phyloP scores from a whole-genome alignment of 2,113 vertebrate species.

The Boleophthalmus pectinirostris region DNA sequence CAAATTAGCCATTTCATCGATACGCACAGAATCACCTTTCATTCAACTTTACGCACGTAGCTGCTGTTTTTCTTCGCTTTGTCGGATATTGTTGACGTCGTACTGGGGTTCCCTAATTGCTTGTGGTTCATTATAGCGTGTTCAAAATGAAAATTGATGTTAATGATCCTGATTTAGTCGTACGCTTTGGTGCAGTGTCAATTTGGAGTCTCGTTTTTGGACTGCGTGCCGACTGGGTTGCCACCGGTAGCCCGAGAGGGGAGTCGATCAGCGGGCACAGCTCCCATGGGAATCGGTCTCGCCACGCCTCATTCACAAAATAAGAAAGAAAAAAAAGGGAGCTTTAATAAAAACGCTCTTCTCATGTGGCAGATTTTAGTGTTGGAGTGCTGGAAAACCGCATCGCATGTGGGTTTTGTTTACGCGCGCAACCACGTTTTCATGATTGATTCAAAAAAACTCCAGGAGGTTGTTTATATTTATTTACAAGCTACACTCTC shows the following conservation, averaged over 20 bases:
- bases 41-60: conserved; percentile 7
- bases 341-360: neutral
- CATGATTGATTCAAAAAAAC: neutral
- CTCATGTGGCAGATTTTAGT: no score
- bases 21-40: neutral
- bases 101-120: neutral
- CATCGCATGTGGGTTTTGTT: neutral
- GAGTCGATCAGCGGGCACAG: neutral
- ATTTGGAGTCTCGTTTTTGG: neutral
- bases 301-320: conserved; percentile 7
- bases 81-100: neutral
- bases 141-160: neutral
- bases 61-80: neutral
- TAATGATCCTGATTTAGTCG: neutral
- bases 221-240: conserved; percentile 23
- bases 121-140: no score
- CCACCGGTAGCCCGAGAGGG: conserved; percentile 13
- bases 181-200: neutral
- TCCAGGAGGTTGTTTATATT: neutral
- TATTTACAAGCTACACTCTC: neutral
- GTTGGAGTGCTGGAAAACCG: neutral
- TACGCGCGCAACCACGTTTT: conserved; percentile 5
- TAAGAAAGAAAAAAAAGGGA: neutral
- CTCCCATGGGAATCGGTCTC: conserved; percentile 21
- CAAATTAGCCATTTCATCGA: neutral